Conservation (phyloP, 1,140 invertebrate species). For the Listronotus bonariensis region DNA sequence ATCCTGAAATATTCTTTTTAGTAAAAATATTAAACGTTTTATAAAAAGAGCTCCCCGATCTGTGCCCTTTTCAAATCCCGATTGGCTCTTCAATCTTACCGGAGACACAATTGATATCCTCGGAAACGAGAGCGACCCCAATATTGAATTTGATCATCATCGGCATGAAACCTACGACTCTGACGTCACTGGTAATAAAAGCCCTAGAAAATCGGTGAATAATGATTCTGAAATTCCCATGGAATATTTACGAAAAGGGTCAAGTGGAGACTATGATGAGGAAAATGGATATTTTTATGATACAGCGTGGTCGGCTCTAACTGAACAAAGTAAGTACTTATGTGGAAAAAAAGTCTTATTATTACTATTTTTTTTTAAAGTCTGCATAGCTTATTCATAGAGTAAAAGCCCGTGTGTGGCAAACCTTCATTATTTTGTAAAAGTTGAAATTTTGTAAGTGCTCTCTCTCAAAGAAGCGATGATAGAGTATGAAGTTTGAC, state of each 20-base stretch:
- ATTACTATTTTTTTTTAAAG: no score
- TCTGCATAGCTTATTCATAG: no score
- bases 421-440: no score
- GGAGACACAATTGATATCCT: slow-evolving; percentile 54
- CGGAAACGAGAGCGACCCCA: slow-evolving; percentile 19
- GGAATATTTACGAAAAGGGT: slow-evolving; percentile 15
- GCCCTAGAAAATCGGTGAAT: background rate
- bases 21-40: slow-evolving; percentile 20
- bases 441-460: no score
- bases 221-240: slow-evolving; percentile 18
- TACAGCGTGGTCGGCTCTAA: slow-evolving; percentile 52
- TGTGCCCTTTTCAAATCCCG: slow-evolving; percentile 12
- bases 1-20: slow-evolving; percentile 7
- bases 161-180: background rate
- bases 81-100: slow-evolving; percentile 57
- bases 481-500: no score
- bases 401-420: no score
- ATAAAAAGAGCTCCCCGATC: slow-evolving; percentile 5
- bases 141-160: slow-evolving; percentile 21
- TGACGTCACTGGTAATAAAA: background rate
- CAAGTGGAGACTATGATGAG: slow-evolving; percentile 45
- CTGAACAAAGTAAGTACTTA: slow-evolving; percentile 36
- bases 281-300: slow-evolving; percentile 59
- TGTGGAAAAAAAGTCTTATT: no score
- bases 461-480: no score